phyloP scores from a whole-genome alignment of 2,113 vertebrate genomes.

The Ascaphus truei region DNA sequence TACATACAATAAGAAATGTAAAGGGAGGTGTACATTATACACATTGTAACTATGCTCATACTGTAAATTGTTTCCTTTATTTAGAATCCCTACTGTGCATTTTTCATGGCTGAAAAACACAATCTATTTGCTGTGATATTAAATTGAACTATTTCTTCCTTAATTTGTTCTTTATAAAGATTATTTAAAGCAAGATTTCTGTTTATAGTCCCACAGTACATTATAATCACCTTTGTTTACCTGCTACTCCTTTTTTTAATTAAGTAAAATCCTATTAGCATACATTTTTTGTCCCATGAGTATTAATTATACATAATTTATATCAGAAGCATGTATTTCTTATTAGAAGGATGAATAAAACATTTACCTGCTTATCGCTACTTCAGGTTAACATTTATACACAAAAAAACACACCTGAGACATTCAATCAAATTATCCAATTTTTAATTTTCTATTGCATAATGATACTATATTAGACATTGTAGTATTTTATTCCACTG shows the following conservation, averaged over 20 bases:
- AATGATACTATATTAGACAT: constrained; percentile 56
- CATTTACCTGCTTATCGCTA: constrained; percentile 75
- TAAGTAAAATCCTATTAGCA: constrained; percentile 77
- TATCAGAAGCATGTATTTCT: constrained; percentile 72
- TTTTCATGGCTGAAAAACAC: constrained; percentile 37
- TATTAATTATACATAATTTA: constrained; percentile 81
- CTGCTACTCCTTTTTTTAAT: constrained; percentile 73
- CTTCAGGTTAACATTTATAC: constrained; percentile 70
- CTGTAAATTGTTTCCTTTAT: constrained; percentile 33
- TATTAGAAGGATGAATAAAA: constrained; percentile 75
- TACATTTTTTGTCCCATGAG: constrained; percentile 67
- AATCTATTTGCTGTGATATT: constrained; percentile 39
- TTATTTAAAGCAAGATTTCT: constrained; percentile 69
- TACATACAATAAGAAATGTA: no score
- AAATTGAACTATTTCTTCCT: constrained; percentile 50
- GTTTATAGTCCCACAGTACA: constrained; percentile 73
- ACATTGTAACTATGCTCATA: no score
- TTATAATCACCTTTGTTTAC: constrained; percentile 79
- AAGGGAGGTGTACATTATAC: no score
- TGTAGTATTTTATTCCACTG: constrained; percentile 55
- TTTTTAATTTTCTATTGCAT: constrained; percentile 71
- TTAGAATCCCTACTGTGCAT: constrained; percentile 38
- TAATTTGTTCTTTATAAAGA: constrained; percentile 53
- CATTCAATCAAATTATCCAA: constrained; percentile 70
- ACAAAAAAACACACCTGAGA: constrained; percentile 74